A percentile compares a stretch with the other conserved stretches of the same genome.
These are phyloP conservation scores for Acleris sparsana DNA, from an alignment of 2,888 invertebrate species.

Conservation along the genomic window DNA sequence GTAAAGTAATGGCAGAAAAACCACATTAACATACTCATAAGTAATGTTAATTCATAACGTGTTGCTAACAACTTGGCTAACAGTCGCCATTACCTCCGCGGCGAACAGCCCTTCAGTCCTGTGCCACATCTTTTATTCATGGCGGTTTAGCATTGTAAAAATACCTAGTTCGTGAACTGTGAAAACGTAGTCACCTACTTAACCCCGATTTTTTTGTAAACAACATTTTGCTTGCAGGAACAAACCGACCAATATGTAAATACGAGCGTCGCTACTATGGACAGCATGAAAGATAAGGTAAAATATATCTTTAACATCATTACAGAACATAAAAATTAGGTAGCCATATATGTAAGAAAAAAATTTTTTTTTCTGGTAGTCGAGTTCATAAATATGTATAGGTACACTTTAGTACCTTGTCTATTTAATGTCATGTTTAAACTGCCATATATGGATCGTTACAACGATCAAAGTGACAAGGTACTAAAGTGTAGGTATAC, in stretches of 20 bases:
- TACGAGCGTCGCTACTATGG: conserved; percentile 89
- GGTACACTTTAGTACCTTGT: too few relatives aligned
- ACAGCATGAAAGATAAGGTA: conserved; percentile 90
- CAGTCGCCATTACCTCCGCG: conserved; percentile 20
- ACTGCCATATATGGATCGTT: too few relatives aligned
- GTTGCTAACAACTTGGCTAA: conserved; percentile 23
- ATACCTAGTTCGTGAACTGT: conserved; percentile 30
- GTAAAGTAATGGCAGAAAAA: too few relatives aligned
- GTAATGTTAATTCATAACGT: conserved; percentile 14
- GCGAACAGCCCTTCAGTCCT: conserved; percentile 16
- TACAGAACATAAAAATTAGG: too few relatives aligned
- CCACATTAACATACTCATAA: not conserved
- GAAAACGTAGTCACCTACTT: conserved; percentile 29
- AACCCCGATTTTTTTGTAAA: conserved; percentile 39
- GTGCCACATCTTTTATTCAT: conserved; percentile 35
- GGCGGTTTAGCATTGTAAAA: conserved; percentile 34
- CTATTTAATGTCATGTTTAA: too few relatives aligned
- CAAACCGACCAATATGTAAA: conserved; percentile 92
- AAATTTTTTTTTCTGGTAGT: too few relatives aligned
- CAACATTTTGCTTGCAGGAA: conserved; percentile 74
- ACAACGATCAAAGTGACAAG: too few relatives aligned
- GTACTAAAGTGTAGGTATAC: too few relatives aligned
- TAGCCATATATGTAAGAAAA: too few relatives aligned
- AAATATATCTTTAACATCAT: not conserved
- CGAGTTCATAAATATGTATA: too few relatives aligned